These are phyloP conservation scores for Ormyrus nitidulus DNA, from an alignment of 2,888 invertebrate species.

Conservation along the genomic window DNA sequence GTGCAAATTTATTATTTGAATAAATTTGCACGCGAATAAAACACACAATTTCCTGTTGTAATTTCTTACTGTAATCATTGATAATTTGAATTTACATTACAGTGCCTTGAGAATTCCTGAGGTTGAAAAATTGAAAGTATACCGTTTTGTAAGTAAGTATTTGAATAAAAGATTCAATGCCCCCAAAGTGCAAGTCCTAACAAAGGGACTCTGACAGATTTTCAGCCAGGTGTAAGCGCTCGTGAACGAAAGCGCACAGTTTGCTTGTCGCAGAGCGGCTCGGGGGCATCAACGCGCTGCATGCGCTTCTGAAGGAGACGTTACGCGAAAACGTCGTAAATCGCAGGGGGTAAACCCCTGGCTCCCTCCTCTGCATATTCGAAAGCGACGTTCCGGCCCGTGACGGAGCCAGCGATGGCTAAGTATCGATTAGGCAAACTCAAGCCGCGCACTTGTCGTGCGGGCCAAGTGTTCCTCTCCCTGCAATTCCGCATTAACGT, in stretches of 20 bases:
- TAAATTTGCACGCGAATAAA: too few relatives aligned
- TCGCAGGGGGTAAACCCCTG: conserved; percentile 57
- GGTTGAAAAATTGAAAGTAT: too few relatives aligned
- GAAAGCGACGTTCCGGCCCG: conserved; percentile 61
- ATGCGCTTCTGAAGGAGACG: not conserved
- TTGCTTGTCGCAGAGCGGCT: not conserved
- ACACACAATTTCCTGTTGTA: too few relatives aligned
- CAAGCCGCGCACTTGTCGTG: conserved; percentile 4
- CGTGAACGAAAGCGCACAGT: not conserved
- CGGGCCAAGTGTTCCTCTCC: conserved; percentile 7
- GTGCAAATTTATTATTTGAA: too few relatives aligned
- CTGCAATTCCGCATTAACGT: conserved; percentile 39
- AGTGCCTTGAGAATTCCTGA: too few relatives aligned
- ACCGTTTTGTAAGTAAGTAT: too few relatives aligned
- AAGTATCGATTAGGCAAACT: conserved; percentile 53
- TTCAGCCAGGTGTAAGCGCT: too few relatives aligned
- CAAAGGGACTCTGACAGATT: too few relatives aligned
- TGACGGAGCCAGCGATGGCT: conserved; percentile 53
- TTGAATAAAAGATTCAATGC: too few relatives aligned
- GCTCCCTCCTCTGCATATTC: conserved; percentile 61
- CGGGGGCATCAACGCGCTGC: conserved; percentile 21
- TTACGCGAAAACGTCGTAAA: conserved; percentile 57
- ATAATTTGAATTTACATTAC: too few relatives aligned
- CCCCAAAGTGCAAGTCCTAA: too few relatives aligned
- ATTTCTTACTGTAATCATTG: too few relatives aligned